These are phyloP conservation scores for Terrapene triunguis DNA, from an alignment of 2,113 vertebrate genomes.

Conservation along the genomic window DNA sequence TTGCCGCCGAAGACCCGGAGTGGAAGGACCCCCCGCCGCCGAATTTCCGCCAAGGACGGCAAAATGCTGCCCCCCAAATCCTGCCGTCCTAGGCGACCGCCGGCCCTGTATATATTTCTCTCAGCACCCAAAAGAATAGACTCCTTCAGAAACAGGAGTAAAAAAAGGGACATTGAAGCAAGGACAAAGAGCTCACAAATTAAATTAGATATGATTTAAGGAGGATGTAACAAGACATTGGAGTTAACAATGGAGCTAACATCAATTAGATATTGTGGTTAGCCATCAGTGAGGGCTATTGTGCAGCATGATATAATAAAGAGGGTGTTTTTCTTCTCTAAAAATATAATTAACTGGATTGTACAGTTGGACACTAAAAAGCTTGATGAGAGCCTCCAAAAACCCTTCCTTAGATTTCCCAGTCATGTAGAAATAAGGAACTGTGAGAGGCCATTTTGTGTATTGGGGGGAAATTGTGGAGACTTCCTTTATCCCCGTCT, in stretches of 20 bases:
- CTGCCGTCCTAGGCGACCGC: too few relatives aligned
- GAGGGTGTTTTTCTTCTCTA: neutral
- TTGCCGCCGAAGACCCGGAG: too few relatives aligned
- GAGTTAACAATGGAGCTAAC: neutral
- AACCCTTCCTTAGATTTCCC: accelerated
- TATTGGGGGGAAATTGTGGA: neutral
- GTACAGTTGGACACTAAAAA: neutral
- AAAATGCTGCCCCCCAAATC: too few relatives aligned
- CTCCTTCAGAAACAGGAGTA: neutral
- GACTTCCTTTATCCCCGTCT: neutral
- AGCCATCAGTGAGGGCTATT: neutral
- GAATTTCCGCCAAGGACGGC: too few relatives aligned
- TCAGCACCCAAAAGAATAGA: neutral
- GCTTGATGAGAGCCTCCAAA: neutral
- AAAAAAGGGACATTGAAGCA: neutral
- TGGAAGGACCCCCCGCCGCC: too few relatives aligned
- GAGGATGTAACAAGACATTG: neutral
- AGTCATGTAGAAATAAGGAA: neutral
- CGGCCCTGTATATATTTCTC: neutral
- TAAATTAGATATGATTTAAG: accelerated
- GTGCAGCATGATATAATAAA: neutral
- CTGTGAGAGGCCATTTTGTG: neutral
- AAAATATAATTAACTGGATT: neutral
- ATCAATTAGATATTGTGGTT: neutral
- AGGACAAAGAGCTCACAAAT: neutral